phyloP scores from a whole-genome alignment of 2,113 vertebrate genomes.

The Trichomycterus rosablanca region DNA sequence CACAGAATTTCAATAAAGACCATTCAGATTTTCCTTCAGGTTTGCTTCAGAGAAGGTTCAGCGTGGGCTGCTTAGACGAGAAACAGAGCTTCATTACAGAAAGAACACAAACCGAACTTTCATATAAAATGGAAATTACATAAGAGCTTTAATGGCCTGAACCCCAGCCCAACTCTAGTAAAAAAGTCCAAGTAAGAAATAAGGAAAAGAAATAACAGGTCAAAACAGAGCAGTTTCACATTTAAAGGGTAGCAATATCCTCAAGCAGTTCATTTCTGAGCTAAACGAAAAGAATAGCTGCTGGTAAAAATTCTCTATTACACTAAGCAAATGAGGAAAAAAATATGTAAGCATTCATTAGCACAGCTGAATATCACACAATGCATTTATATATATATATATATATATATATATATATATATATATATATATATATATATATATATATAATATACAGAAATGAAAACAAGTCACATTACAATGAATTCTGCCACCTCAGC shows the following conservation, averaged over 20 bases:
- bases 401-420: background rate
- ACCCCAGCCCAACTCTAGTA: no score
- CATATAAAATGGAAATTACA: no score
- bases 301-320: background rate
- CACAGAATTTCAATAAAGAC: no score
- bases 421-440: background rate
- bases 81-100: no score
- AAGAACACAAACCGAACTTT: no score
- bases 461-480: background rate
- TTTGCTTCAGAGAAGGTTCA: no score
- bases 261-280: background rate
- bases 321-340: background rate
- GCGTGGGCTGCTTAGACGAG: no score
- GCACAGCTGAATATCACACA: slow-evolving; percentile 2
- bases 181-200: no score
- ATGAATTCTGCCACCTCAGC: background rate
- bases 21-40: no score
- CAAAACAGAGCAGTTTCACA: slow-evolving; percentile 25
- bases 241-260: background rate
- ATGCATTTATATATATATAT: background rate
- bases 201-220: slow-evolving; percentile 26
- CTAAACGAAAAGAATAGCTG: background rate
- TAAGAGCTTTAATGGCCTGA: no score
- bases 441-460: background rate
- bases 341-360: background rate